Evolutionary conservation across 2,113 vertebrate genomes (phyloP), one percentile per base, ranked within the genome.

Genomic region (Epinephelus lanceolatus): DNA sequence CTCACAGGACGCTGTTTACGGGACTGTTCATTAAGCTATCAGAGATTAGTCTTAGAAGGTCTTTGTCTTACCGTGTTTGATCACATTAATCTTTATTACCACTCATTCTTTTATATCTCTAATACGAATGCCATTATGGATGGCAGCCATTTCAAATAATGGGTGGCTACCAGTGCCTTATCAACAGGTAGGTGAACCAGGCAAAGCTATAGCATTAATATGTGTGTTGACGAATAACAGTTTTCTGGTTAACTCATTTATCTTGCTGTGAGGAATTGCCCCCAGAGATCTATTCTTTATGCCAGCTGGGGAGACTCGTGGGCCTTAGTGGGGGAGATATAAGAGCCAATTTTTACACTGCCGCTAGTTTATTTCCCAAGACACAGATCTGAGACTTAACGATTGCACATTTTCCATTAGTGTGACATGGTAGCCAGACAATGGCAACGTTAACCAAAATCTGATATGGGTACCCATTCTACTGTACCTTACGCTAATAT

Each of bases 191-290:
- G 78, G 59, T 75, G 63, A 80, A 67, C 25, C 68, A 51, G 83
- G 57, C 63, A 49, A 80, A 49, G 25, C 59, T 75, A n/a, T 21
- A 74, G 66, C 52, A 37, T 81, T 82, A 83, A 77, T 57, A 72
- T 42, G 14, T 0, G 68, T 62, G 66, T 83, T 86, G 72, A 88
- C 17, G 10, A 77, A 81, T 74, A 84, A 80, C 83, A 67, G 61
- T 81, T 83, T 57, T 30, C 76, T 60, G 1, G 73, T 80, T 84
- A 70, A 30, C 68, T 63, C 47, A 83, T 92, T 91, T 74, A 83
- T 86, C 80, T 85, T 77, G 15, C 71, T 27, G 19, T 49, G 80
- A 86, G 27, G 67, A 88, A 71, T 53, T 51, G 53, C 67, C 89
- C 49, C 75, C 19, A 33, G 77, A 89, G 81, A 87, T 84, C 65